These are phyloP conservation scores for Andrena bicolor DNA, from an alignment of 2,888 invertebrate genomes.

Conservation along the genomic window DNA sequence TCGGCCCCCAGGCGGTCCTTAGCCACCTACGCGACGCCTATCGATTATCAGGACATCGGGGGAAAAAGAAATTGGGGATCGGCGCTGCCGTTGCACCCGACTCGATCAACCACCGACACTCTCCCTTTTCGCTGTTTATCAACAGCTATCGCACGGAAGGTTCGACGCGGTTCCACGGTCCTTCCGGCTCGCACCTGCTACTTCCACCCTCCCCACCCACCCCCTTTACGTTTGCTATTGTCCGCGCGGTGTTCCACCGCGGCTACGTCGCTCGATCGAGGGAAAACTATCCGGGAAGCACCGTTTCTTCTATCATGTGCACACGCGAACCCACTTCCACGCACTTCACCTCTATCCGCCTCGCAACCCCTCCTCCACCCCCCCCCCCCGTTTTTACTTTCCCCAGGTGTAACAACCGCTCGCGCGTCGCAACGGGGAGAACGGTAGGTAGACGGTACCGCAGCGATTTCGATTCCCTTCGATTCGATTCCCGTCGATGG, in stretches of 20 bases:
- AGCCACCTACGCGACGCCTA: constrained; percentile 66
- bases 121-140: constrained; percentile 38
- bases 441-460: background rate
- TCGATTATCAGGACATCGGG: constrained; percentile 79
- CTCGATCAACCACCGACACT: constrained; percentile 52
- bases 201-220: too few species aligned
- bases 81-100: constrained; percentile 66
- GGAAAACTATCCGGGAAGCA: constrained; percentile 25
- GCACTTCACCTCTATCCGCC: constrained; percentile 46
- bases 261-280: background rate
- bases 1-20: constrained; percentile 63
- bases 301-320: constrained; percentile 22
- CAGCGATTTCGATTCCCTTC: too few species aligned
- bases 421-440: background rate
- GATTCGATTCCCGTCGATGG: too few species aligned
- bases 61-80: constrained; percentile 65
- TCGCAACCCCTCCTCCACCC: constrained; percentile 6
- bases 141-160: constrained; percentile 37
- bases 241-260: background rate
- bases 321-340: constrained; percentile 48
- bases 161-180: constrained; percentile 14
- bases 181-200: background rate
- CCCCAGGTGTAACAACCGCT: constrained; percentile 11
- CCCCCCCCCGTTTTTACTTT: constrained; percentile 23
- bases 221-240: background rate